A percentile compares a stretch with the other conserved stretches of the same genome.
phyloP scores from a whole-genome alignment of 2,797 vertebrate genomes.

The Tachyglossus aculeatus region DNA sequence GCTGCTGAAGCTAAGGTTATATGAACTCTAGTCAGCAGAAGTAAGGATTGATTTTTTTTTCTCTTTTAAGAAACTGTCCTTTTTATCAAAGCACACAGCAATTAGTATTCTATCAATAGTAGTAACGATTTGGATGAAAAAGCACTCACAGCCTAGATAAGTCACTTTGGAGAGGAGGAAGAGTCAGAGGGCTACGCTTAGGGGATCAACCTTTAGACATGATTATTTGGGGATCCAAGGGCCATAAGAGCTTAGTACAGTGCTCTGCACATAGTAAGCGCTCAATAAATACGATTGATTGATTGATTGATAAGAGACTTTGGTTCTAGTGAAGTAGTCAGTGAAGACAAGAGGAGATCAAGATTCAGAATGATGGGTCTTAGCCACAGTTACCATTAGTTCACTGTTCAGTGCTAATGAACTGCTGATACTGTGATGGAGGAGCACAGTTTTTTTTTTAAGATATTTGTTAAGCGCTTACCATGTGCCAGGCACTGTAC shows the following conservation, averaged over 20 bases:
- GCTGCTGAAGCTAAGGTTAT: not conserved
- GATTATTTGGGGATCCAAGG: not conserved
- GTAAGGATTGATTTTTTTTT: conserved; percentile 21
- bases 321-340: no score
- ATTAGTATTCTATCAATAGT: not conserved
- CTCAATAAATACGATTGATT: no score
- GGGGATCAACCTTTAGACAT: not conserved
- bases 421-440: no score
- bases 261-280: no score
- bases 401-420: no score
- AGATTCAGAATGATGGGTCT: no score
- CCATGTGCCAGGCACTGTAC: not conserved
- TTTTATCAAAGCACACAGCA: not conserved
- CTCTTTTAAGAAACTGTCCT: conserved; percentile 9
- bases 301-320: no score
- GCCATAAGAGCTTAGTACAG: not conserved
- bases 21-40: not conserved
- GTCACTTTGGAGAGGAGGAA: not conserved
- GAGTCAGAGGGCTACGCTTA: not conserved
- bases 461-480: not conserved
- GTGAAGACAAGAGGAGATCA: no score
- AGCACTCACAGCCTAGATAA: not conserved
- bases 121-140: not conserved
- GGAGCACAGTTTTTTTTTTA: not conserved
- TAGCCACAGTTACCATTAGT: no score